phyloP scores from a whole-genome alignment of 2,113 vertebrate species.

The Scatophagus argus region DNA sequence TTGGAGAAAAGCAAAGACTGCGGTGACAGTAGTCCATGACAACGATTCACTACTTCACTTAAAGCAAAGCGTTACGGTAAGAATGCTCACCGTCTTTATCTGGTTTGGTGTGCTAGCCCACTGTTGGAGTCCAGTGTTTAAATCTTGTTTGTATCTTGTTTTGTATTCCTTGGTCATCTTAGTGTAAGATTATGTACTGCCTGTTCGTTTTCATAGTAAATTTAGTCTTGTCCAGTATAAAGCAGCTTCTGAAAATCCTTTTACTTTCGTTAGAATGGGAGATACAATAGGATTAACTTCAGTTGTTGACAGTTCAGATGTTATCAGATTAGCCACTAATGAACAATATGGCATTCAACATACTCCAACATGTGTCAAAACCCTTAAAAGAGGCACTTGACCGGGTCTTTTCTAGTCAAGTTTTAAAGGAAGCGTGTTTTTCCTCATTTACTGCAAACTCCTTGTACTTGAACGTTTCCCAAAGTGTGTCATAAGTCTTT shows the following conservation, averaged over 20 bases:
- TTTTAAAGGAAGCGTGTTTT: background rate
- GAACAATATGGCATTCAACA: background rate
- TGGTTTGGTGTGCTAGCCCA: background rate
- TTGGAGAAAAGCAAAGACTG: slow-evolving; percentile 27
- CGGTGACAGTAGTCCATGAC: slow-evolving; percentile 8
- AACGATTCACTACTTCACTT: slow-evolving; percentile 24
- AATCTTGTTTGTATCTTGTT: background rate
- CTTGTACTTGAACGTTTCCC: background rate
- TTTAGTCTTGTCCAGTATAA: background rate
- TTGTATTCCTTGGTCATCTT: background rate
- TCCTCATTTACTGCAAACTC: background rate
- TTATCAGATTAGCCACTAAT: background rate
- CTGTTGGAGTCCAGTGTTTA: background rate
- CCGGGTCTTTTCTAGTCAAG: background rate
- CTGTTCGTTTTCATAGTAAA: background rate
- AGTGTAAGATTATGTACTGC: background rate
- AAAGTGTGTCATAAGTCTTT: background rate
- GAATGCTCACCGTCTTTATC: background rate
- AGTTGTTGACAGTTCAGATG: background rate
- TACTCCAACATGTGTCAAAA: background rate
- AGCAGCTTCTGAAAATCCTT: background rate
- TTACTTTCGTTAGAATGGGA: background rate
- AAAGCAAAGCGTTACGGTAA: background rate
- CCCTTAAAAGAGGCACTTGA: background rate
- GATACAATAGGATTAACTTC: background rate